These are phyloP conservation scores for Pachydiplax longipennis DNA, from an alignment of 2,888 invertebrate species.

Conservation along the genomic window DNA sequence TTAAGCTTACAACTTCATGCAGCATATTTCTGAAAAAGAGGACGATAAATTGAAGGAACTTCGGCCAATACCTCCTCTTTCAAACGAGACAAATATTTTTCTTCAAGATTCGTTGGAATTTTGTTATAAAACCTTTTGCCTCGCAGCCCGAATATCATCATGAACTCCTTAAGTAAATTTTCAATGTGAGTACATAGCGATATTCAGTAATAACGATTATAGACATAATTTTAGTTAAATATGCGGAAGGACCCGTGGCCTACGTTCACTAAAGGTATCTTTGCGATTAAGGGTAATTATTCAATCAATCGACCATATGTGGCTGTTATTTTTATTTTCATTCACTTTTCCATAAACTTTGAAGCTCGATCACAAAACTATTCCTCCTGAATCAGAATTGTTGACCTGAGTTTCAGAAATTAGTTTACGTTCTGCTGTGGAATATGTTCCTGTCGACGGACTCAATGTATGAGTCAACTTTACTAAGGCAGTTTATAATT, in stretches of 20 bases:
- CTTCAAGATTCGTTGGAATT: neutral
- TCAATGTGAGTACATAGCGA: neutral
- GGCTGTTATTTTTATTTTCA: neutral
- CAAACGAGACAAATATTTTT: neutral
- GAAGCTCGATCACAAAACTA: neutral
- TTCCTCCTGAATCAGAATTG: neutral
- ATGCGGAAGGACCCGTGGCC: neutral
- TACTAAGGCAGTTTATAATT: constrained; percentile 18
- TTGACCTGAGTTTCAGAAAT: constrained; percentile 20
- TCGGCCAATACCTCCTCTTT: neutral
- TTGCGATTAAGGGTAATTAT: neutral
- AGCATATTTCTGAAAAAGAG: neutral
- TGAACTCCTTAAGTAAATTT: neutral
- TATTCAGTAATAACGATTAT: neutral
- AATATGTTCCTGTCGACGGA: neutral
- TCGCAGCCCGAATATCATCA: neutral
- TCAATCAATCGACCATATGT: neutral
- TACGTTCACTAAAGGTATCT: neutral
- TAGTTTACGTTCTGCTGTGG: neutral
- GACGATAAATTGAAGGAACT: neutral
- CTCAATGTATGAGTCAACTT: neutral
- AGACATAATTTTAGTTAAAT: neutral
- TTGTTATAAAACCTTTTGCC: neutral
- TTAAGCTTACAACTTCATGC: constrained; percentile 22
- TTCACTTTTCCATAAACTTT: neutral